Percentiles rank a stretch among this genome's conserved stretches.
phyloP scores from a whole-genome alignment of 1,140 invertebrate species.

The Hyposmocoma kahamanoa region DNA sequence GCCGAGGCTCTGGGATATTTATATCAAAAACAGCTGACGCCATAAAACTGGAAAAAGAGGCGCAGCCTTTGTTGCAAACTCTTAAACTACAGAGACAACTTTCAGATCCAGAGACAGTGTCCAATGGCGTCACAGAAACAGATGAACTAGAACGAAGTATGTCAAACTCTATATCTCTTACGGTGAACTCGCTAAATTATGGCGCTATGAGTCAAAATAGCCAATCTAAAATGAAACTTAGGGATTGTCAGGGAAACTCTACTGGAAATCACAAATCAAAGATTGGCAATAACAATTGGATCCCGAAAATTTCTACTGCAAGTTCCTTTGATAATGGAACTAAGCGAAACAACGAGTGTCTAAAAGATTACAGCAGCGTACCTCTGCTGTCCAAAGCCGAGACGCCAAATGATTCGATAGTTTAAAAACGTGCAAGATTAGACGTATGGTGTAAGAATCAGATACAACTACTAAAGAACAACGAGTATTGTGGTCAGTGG shows the following conservation, averaged over 20 bases:
- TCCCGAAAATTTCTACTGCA: slow-evolving; percentile 56
- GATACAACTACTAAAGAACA: not conserved
- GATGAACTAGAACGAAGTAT: slow-evolving; percentile 52
- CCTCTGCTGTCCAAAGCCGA: slow-evolving; percentile 59
- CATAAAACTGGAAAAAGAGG: slow-evolving; percentile 51
- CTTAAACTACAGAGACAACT: slow-evolving; percentile 54
- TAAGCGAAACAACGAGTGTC: slow-evolving; percentile 43
- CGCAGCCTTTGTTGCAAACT: slow-evolving; percentile 47
- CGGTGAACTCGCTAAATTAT: slow-evolving; percentile 56
- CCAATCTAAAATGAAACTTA: slow-evolving; percentile 56
- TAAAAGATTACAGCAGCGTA: slow-evolving; percentile 66
- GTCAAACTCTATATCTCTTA: slow-evolving; percentile 54
- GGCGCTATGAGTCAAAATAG: slow-evolving; percentile 45
- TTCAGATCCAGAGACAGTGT: slow-evolving; percentile 45
- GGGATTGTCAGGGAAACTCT: slow-evolving; percentile 48
- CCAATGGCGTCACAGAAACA: slow-evolving; percentile 54
- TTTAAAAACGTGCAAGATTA: slow-evolving; percentile 37
- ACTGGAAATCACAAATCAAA: slow-evolving; percentile 55
- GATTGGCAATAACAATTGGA: slow-evolving; percentile 70
- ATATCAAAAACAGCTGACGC: slow-evolving; percentile 36
- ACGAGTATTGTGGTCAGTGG: too few relatives aligned
- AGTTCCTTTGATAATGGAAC: slow-evolving; percentile 61
- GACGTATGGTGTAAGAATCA: too few relatives aligned
- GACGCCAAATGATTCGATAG: slow-evolving; percentile 60
- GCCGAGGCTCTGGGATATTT: slow-evolving; percentile 60